A percentile compares a stretch with the other conserved stretches of the same genome.
These are phyloP conservation scores for Atta cephalotes DNA, from an alignment of 1,140 invertebrate species.

Conservation along the genomic window DNA sequence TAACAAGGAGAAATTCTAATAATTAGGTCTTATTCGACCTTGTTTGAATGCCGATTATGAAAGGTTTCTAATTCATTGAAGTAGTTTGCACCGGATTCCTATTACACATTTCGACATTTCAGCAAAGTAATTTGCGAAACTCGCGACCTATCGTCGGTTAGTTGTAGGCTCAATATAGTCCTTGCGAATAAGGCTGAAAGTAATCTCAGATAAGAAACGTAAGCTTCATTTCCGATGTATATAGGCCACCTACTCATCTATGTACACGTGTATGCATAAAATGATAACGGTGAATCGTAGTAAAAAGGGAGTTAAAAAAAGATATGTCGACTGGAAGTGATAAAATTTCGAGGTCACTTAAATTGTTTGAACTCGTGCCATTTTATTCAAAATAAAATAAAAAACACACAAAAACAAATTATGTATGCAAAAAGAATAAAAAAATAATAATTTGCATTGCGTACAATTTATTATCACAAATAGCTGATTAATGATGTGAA, in stretches of 20 bases:
- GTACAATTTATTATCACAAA: neutral
- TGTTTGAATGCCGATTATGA: neutral
- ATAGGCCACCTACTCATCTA: conserved; percentile 52
- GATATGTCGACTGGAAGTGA: neutral
- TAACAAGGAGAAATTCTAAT: neutral
- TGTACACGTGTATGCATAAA: conserved; percentile 1
- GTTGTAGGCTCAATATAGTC: conserved; percentile 18
- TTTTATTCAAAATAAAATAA: neutral
- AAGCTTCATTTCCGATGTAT: conserved; percentile 64
- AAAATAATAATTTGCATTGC: neutral
- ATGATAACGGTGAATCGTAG: conserved; percentile 41
- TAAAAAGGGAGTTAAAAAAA: conserved; percentile 4
- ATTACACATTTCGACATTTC: conserved; percentile 7
- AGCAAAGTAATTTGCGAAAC: conserved; percentile 15
- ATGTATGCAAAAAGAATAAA: neutral
- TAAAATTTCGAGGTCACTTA: conserved; percentile 1
- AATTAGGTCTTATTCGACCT: neutral
- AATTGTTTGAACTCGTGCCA: neutral
- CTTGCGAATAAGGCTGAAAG: conserved; percentile 21
- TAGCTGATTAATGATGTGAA: neutral
- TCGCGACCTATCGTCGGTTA: neutral
- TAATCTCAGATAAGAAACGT: conserved; percentile 64
- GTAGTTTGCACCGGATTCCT: neutral
- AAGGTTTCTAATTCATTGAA: conserved; percentile 37
- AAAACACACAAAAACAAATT: neutral